Conservation (phyloP, 2,888 invertebrate genomes). For the Plagiodera versicolora region DNA sequence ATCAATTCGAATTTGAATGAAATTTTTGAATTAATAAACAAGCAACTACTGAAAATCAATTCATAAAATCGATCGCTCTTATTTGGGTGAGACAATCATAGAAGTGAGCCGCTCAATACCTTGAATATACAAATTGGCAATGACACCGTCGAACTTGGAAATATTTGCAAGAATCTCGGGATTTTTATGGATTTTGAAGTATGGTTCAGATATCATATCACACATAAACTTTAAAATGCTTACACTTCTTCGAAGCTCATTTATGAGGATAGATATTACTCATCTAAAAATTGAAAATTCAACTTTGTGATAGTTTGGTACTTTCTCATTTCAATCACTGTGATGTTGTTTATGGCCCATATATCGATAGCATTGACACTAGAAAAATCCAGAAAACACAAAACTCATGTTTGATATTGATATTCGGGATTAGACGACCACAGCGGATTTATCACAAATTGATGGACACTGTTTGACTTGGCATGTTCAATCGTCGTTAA, state of each 20-base stretch:
- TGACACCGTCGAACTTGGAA: neutral
- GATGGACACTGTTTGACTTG: neutral
- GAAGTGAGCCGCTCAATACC: neutral
- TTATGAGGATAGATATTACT: neutral
- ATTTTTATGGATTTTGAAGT: neutral
- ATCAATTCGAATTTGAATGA: neutral
- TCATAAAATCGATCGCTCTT: neutral
- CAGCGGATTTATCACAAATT: neutral
- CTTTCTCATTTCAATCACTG: neutral
- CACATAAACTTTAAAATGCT: conserved; percentile 1
- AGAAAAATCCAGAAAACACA: neutral
- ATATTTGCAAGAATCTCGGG: neutral
- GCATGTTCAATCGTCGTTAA: conserved; percentile 1
- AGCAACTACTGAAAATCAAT: neutral
- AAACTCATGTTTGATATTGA: neutral
- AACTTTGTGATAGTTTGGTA: neutral
- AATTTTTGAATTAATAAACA: neutral
- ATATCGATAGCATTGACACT: no score
- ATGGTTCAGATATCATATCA: neutral
- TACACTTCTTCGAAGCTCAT: neutral
- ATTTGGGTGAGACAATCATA: no score
- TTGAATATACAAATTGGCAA: neutral
- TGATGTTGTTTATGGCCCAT: neutral
- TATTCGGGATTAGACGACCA: neutral
- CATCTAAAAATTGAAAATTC: neutral